phyloP scores from a whole-genome alignment of 1,140 invertebrate genomes.

The Ooceraea biroi region DNA sequence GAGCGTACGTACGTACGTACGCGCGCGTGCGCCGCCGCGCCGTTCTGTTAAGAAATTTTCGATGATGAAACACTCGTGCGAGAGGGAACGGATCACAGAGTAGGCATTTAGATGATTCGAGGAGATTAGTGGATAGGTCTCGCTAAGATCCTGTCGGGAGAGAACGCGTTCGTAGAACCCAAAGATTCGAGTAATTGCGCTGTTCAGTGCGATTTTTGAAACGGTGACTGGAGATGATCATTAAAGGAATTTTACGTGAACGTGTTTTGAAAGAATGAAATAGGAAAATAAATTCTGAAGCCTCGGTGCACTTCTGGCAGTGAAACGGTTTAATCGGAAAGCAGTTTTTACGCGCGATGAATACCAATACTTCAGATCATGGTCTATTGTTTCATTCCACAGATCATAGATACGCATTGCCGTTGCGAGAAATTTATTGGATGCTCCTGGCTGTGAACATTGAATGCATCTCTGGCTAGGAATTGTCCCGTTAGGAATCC shows the following conservation, averaged over 20 bases:
- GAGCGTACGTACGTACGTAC: conserved; percentile 12
- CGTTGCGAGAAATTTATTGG: conserved; percentile 42
- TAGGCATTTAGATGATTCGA: conserved; percentile 61
- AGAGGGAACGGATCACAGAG: conserved; percentile 52
- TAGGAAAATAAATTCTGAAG: too few species aligned
- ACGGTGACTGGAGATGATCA: neutral
- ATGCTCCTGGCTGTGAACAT: neutral
- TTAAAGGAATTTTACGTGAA: too few species aligned
- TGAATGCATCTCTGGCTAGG: neutral
- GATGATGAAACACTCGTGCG: conserved; percentile 68
- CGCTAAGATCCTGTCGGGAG: neutral
- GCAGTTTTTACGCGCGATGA: neutral
- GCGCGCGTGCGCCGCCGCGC: conserved; percentile 13
- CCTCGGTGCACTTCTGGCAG: too few species aligned
- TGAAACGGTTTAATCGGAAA: too few species aligned
- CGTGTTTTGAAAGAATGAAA: too few species aligned
- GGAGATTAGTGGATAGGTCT: conserved; percentile 63
- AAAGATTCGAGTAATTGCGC: conserved; percentile 48
- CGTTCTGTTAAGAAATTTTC: conserved; percentile 71
- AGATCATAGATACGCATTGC: conserved; percentile 49
- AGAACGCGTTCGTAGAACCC: conserved; percentile 26
- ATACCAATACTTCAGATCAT: conserved; percentile 10
- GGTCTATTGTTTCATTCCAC: conserved; percentile 50
- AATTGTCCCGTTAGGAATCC: neutral
- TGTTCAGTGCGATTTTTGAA: conserved; percentile 9